These are phyloP conservation scores for Caenorhabditis becei DNA, from an alignment of 2,888 invertebrate genomes.

Conservation along the genomic window DNA sequence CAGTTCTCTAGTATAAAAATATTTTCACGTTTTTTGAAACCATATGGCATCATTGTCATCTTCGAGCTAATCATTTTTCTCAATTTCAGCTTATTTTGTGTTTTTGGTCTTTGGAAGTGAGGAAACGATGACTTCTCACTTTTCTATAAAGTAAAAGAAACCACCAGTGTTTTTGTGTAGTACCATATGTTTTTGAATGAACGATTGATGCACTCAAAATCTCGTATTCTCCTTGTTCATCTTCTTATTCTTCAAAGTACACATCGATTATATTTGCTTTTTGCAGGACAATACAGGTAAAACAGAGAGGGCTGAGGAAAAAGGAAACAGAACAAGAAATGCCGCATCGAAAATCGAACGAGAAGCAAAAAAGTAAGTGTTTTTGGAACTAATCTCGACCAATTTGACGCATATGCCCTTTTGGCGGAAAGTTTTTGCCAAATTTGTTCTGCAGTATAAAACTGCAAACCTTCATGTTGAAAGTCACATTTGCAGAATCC, in stretches of 20 bases:
- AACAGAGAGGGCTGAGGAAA: constrained; percentile 16
- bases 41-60: background rate
- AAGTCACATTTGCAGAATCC: constrained; percentile 26
- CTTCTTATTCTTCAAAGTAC: constrained; percentile 9
- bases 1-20: constrained; percentile 1
- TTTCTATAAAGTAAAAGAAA: background rate
- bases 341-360: constrained; percentile 46
- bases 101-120: constrained; percentile 1
- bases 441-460: constrained; percentile 25
- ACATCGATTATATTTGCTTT: constrained; percentile 34
- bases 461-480: background rate
- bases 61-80: background rate
- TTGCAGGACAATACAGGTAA: constrained; percentile 56
- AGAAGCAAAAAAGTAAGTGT: constrained; percentile 50
- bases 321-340: constrained; percentile 26
- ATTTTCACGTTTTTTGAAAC: background rate
- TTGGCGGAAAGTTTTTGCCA: background rate
- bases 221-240: background rate
- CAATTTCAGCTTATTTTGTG: constrained; percentile 12
- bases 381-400: constrained; percentile 43
- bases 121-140: background rate
- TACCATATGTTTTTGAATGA: background rate
- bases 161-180: background rate
- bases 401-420: constrained; percentile 15
- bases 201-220: background rate